Evolutionary conservation across 2,888 invertebrate genomes (phyloP), one percentile per base, ranked within the genome.

Genomic region (Julus scanicus): DNA sequence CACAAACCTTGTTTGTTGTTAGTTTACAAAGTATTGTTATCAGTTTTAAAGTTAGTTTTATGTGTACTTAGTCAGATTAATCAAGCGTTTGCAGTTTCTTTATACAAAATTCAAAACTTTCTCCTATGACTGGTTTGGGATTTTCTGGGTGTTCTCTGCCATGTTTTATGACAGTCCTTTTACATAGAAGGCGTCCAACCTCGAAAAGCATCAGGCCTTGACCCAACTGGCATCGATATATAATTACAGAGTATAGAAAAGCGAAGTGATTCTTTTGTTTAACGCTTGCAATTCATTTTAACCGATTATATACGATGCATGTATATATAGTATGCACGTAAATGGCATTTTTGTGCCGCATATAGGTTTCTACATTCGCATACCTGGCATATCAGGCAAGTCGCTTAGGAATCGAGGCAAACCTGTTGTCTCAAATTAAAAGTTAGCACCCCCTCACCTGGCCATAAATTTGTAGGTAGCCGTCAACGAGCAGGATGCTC

Each of bases 351-450:
- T 53, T 53, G 53, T 53, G 15, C 17, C 29, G 29, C 71, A 29
- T n/a, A n/a, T 71, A 29, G 29, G 11, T 29, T 71, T 71, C 71
- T 71, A n/a, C 63, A 44, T 44, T n/a, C 53, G 15, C 53, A 53
- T 63, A 63, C 20, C 29, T 29, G 71, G 71, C 71, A n/a, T 71
- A 29, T 29, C 29, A 29, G 71, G 29, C 29, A 29, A 71, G 71
- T 29, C 71, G 11, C 2, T 71, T 71, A 29, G 11, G 29, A 71
- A 71, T 71, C 71, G 71, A 71, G 71, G 71, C 11, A 85, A 85
- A 85, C 85, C 85, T 85, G 85, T 85, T 85, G 85, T 85, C 85
- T 49, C 85, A 11, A 85, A 85, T 85, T 85, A 85, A 85, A 85
- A 49, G 48, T 49, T 85, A 85, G 85, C 49, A 85, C 85, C 85